Base-by-base conservation (phyloP, 2,113 vertebrate genomes). In the Himantopus leucocephalus region DNA sequence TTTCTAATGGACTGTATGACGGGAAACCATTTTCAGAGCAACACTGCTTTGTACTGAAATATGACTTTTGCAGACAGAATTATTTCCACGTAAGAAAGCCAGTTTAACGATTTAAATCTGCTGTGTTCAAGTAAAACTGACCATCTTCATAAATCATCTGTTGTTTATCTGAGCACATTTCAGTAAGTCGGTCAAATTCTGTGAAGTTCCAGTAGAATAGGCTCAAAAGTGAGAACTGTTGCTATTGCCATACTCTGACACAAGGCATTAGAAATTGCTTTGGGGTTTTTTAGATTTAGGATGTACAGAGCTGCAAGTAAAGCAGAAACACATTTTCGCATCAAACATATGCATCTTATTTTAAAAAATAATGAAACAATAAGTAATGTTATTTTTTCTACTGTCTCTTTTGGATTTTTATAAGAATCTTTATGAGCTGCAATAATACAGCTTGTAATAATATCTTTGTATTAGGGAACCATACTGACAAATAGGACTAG, bases 381-480 rank as follows among this genome's bases (percentile, higher is more conserved):
- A 85, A 90, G 15, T 83, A 62, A 56, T 77, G 53, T 68, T 89
- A 19, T 93, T 92, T 91, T 94, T 93, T 68, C 85, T 95, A 84
- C 85, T 63, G 60, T 78, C 39, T 68, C 56, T 16, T 81, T 78
- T 78, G 48, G 24, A 72, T 94, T 95, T 95, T 80, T 93, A 9
- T 52, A 87, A 89, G 92, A 93, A 84, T 62, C 9, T 4, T 64
- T 94, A 94, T 82, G 27, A 86, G 76, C 68, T 96, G 68, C 30
- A 67, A 41, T 53, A 73, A 74, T 48, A 47, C 20, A 90, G 23
- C 52, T 92, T 89, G 39, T 56, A 84, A 87, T 81, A 94, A 55
- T 89, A 84, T 89, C 68, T 92, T 60, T 84, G 41, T 62, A 32
- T 63, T 77, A 13, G 43, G n/a, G 63, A 80, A 71, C 17, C 37